These are phyloP conservation scores for Xestia c-nigrum DNA, from an alignment of 2,888 invertebrate genomes.

Conservation along the genomic window DNA sequence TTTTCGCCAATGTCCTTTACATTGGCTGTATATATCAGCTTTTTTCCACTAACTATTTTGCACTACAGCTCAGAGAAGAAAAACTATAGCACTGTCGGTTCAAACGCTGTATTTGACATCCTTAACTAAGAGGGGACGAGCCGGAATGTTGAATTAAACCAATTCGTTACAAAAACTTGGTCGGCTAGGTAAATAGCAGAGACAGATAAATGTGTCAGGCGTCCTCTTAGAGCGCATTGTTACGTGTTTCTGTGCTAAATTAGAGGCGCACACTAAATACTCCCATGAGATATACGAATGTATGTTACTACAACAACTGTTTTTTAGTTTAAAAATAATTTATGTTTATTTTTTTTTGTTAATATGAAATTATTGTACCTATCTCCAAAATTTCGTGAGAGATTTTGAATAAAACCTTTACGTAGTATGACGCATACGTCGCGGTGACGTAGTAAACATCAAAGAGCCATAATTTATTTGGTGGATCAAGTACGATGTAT, in stretches of 20 bases:
- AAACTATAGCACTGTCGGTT: slow-evolving; percentile 35
- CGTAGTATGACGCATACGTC: too few species aligned
- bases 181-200: slow-evolving; percentile 69
- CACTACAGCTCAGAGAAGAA: background rate
- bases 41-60: slow-evolving; percentile 20
- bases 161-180: slow-evolving; percentile 76
- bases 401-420: too few species aligned
- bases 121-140: slow-evolving; percentile 59
- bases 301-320: background rate
- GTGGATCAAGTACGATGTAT: too few species aligned
- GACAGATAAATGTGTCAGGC: slow-evolving; percentile 68
- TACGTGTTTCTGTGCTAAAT: slow-evolving; percentile 56
- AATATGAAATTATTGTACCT: too few species aligned
- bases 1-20: background rate
- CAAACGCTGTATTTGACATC: slow-evolving; percentile 52
- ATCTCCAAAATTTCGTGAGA: too few species aligned
- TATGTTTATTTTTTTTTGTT: too few species aligned
- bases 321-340: background rate
- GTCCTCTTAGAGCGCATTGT: slow-evolving; percentile 59
- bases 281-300: slow-evolving; percentile 15
- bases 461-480: too few species aligned
- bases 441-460: too few species aligned
- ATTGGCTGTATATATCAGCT: background rate
- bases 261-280: slow-evolving; percentile 43
- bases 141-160: slow-evolving; percentile 74